A percentile compares a stretch with the other conserved stretches of the same genome.
phyloP scores from a whole-genome alignment of 2,797 vertebrate species.

The Crocodylus rhombifer region DNA sequence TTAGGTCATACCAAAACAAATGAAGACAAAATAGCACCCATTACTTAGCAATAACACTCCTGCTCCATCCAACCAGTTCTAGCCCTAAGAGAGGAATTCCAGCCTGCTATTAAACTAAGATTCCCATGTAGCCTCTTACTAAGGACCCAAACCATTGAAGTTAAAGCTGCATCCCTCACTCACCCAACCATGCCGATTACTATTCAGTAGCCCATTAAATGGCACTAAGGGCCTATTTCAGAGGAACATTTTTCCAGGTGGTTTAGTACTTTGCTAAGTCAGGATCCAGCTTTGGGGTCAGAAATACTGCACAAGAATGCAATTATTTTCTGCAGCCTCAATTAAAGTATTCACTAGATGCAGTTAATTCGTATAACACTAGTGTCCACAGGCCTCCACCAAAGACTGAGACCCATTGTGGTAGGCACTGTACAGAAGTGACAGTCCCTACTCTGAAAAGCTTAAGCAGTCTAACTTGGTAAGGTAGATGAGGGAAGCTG shows the following conservation, averaged over 20 bases:
- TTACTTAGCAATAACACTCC: constrained; percentile 31
- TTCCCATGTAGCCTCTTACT: not conserved
- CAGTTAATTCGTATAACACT: not conserved
- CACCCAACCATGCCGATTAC: not conserved
- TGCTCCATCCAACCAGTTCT: not conserved
- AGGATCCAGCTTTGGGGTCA: not conserved
- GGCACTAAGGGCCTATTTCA: accelerated
- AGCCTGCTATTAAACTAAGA: constrained; percentile 33
- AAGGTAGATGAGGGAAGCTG: not conserved
- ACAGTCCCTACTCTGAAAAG: not conserved
- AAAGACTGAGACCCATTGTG: not conserved
- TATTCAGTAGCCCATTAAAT: not conserved
- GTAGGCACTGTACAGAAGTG: accelerated
- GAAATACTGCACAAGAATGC: accelerated
- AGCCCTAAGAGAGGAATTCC: constrained; percentile 11
- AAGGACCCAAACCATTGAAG: not conserved
- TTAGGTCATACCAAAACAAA: constrained; percentile 27
- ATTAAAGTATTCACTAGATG: too few relatives aligned
- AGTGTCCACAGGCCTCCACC: not conserved
- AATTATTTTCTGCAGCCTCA: not conserved
- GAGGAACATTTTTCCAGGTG: not conserved
- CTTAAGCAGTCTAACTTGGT: not conserved
- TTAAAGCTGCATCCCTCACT: not conserved
- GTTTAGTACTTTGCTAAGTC: accelerated
- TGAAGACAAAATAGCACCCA: not conserved